Conservation (phyloP, 2,888 invertebrate species). For the Thera obeliscata region DNA sequence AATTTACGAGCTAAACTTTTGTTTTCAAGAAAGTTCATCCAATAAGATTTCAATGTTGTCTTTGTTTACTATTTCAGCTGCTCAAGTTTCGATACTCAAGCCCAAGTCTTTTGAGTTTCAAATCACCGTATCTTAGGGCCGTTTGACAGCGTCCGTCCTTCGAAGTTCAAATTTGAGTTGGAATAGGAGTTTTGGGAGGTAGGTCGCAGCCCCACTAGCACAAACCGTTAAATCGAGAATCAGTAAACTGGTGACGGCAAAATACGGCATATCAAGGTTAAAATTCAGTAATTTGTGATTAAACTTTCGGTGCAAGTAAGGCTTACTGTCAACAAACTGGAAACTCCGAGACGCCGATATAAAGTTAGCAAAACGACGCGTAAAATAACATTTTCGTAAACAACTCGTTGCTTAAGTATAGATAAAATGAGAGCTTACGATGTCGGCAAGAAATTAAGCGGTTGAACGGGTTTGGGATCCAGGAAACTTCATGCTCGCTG, state of each 20-base stretch:
- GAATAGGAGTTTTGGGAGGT: slow-evolving; percentile 32
- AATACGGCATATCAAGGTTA: slow-evolving; percentile 7
- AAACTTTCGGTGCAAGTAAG: slow-evolving; percentile 16
- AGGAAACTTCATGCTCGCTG: slow-evolving; percentile 21
- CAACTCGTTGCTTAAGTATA: slow-evolving; percentile 42
- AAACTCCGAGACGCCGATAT: slow-evolving; percentile 41
- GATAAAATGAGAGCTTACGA: slow-evolving; percentile 41
- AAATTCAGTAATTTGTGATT: slow-evolving; percentile 10
- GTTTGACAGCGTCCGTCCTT: slow-evolving; percentile 37
- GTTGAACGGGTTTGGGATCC: slow-evolving; percentile 30
- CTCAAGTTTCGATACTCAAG: slow-evolving; percentile 35
- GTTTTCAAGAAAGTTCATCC: slow-evolving; percentile 23
- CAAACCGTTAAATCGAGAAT: slow-evolving; percentile 17
- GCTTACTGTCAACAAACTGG: slow-evolving; percentile 42
- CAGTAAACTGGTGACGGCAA: slow-evolving; percentile 3
- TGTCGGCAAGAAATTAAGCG: slow-evolving; percentile 40
- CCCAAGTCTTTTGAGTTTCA: slow-evolving; percentile 40
- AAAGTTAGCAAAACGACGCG: slow-evolving; percentile 45
- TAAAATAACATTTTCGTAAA: slow-evolving; percentile 44
- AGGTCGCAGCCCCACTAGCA: slow-evolving; percentile 31
- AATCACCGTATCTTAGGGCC: slow-evolving; percentile 38
- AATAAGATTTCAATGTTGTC: slow-evolving; percentile 30
- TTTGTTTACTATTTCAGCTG: slow-evolving; percentile 34
- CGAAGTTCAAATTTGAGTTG: slow-evolving; percentile 35
- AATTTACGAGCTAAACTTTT: slow-evolving; percentile 18